Conservation (phyloP, 2,888 invertebrate species). For the Pyrrhosoma nymphula region DNA sequence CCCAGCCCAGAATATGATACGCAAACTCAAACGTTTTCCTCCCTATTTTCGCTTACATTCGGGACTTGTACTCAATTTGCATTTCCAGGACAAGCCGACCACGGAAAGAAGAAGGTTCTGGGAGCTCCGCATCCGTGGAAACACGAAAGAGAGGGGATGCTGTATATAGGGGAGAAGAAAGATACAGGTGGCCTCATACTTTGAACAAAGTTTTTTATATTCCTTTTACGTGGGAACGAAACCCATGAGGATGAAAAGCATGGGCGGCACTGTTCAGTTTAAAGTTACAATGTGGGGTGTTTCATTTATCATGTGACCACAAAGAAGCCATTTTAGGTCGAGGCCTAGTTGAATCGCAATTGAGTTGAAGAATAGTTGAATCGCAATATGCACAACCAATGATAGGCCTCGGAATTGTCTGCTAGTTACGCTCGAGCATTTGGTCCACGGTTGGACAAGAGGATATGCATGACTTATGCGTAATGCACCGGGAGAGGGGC, state of each 20-base stretch:
- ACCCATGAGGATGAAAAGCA: background rate
- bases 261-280: background rate
- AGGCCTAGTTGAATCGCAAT: background rate
- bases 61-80: background rate
- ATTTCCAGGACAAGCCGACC: background rate
- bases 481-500: too few species aligned
- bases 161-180: background rate
- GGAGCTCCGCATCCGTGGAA: background rate
- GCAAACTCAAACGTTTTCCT: too few species aligned
- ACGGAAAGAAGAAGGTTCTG: background rate
- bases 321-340: background rate
- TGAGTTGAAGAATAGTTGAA: too few species aligned
- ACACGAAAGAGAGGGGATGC: background rate
- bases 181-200: background rate
- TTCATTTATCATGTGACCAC: background rate
- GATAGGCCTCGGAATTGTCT: background rate
- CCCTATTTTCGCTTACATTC: too few species aligned
- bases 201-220: background rate
- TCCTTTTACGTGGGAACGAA: background rate
- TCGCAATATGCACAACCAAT: background rate
- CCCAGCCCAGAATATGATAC: background rate
- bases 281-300: background rate
- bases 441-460: too few species aligned
- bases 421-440: background rate
- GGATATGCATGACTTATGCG: too few species aligned